Evolutionary conservation across 2,888 invertebrate genomes (phyloP), one percentile per base, ranked within the genome.

Genomic region (Andrena haemorrhoa): DNA sequence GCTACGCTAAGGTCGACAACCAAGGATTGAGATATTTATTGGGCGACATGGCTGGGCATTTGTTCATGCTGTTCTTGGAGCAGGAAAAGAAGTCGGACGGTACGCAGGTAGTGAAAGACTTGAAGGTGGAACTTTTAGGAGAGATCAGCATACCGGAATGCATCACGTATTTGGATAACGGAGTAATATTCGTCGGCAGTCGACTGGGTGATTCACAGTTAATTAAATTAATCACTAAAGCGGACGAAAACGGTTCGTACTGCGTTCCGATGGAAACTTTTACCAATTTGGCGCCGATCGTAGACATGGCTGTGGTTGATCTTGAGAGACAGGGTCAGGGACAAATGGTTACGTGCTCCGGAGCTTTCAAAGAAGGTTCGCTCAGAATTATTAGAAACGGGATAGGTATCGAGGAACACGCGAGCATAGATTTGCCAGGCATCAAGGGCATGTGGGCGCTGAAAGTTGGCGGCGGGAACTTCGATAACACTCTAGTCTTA

Each of bases 371-470:
- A 94, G 99, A 99, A 95, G 99, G 99, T 0, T 99, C 99, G 0
- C 94, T 99, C 49, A 96, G 99, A 72, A 98, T 99, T 81, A 99
- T 99, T 86, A 96, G 99, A 86, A 99, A 99, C 94, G 99, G 99
- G 3, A 99, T 99, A 91, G 99, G 99, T 2, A 99, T 99, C 81
- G 98, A 99, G 89, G 99, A 99, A 94, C 98, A 98, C 93, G 99
- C 99, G 0, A 98, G 98, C 66, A 99, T 99, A 86, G 99, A 99
- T 95, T 95, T 99, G 88, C 97, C 98, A 5, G 99, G 99, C 71
- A 99, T 99, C 85, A 99, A 99, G 95, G 99, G 99, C 83, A 98
- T 99, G 96, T 99, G 99, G 99, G 98, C 99, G 0, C 95, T 99
- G n/a, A 96, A 96, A 91, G 95, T 97, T 10, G 96, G 96, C 35